A percentile compares a stretch with the other conserved stretches of the same genome.
phyloP scores from a whole-genome alignment of 2,888 invertebrate species.

The Mesoligia furuncula region DNA sequence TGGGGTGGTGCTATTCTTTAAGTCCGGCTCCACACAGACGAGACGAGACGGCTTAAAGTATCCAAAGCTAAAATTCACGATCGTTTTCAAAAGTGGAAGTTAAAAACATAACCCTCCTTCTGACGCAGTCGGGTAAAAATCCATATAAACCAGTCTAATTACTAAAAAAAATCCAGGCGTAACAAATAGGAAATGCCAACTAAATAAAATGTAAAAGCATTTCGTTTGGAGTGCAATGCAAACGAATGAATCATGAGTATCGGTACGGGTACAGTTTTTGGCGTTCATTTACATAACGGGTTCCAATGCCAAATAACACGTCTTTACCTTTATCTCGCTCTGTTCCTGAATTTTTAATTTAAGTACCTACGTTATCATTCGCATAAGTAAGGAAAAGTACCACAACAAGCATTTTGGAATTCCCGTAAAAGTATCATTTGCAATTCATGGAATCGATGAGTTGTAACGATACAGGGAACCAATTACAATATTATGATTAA shows the following conservation, averaged over 20 bases:
- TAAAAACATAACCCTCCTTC: too few species aligned
- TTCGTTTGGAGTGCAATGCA: conserved; percentile 40
- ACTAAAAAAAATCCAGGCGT: background rate
- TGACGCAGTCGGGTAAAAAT: too few species aligned
- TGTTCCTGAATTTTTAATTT: conserved; percentile 27
- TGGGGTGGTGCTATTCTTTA: too few species aligned
- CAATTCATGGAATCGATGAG: conserved; percentile 27
- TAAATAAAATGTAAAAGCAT: conserved; percentile 37
- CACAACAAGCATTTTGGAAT: conserved; percentile 18
- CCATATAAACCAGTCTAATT: too few species aligned
- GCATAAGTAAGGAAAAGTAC: conserved; percentile 12
- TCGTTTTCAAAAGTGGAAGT: background rate
- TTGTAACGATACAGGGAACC: conserved; percentile 2
- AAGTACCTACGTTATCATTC: background rate
- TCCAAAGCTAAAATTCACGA: background rate
- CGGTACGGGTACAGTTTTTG: conserved; percentile 54
- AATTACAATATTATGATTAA: background rate
- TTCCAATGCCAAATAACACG: conserved; percentile 59
- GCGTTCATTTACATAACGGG: conserved; percentile 60
- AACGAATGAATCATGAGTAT: conserved; percentile 60
- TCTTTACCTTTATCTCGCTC: conserved; percentile 36
- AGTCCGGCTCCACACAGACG: too few species aligned
- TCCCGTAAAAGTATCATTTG: conserved; percentile 18
- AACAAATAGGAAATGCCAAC: conserved; percentile 2
- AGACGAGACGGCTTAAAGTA: too few species aligned